Conservation (phyloP, 2,888 invertebrate genomes). For the Strigamia transsilvanica region DNA sequence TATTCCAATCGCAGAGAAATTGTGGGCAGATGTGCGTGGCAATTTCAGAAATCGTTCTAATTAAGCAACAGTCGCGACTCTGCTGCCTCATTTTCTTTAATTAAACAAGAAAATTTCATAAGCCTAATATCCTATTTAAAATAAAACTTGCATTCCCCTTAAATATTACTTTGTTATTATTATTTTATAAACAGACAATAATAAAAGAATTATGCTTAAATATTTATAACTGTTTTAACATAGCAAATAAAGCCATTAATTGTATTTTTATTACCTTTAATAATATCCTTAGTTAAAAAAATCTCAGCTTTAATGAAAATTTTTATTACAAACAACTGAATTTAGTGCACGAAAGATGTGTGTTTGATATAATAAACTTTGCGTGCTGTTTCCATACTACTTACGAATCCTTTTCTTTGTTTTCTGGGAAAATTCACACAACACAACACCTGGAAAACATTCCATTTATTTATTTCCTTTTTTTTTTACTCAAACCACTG, state of each 20-base stretch:
- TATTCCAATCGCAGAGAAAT: conserved; percentile 35
- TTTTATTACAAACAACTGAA: conserved; percentile 23
- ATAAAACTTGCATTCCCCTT: neutral
- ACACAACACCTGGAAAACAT: conserved; percentile 36
- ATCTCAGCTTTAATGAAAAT: conserved; percentile 37
- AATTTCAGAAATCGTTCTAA: conserved; percentile 14
- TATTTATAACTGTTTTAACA: neutral
- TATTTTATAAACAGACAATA: neutral
- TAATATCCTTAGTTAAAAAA: neutral
- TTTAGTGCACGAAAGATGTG: conserved; percentile 33
- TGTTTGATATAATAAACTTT: conserved; percentile 28
- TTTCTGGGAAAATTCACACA: conserved; percentile 45
- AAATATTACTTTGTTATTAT: neutral
- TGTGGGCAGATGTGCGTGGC: conserved; percentile 43
- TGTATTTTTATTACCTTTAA: conserved; percentile 1
- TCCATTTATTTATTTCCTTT: conserved; percentile 37
- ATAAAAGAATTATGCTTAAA: neutral
- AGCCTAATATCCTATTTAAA: neutral
- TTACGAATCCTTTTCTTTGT: conserved; percentile 27
- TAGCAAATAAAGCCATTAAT: conserved; percentile 18
- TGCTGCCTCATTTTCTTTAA: conserved; percentile 21
- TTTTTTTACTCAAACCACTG: neutral
- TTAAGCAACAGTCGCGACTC: conserved; percentile 12
- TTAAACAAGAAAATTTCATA: conserved; percentile 13
- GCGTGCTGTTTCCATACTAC: conserved; percentile 34